phyloP scores from a whole-genome alignment of 2,888 invertebrate genomes.

The Chloroclystis v-ata region DNA sequence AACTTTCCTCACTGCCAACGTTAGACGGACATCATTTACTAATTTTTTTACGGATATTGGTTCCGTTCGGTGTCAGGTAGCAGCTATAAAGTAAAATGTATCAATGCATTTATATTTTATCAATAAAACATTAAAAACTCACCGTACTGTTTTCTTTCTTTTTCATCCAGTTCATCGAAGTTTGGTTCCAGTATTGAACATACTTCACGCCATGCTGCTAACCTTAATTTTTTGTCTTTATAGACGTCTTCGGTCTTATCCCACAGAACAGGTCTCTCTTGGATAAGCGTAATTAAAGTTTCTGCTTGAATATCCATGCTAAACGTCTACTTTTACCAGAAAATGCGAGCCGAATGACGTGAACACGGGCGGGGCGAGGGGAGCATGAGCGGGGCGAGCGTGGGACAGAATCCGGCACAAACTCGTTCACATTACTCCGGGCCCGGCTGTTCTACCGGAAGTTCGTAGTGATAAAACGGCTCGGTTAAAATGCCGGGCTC shows the following conservation, averaged over 20 bases:
- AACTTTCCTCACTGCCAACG: constrained; percentile 3
- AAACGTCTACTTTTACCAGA: constrained; percentile 10
- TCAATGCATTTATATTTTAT: constrained; percentile 29
- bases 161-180: constrained; percentile 34
- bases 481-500: too few species aligned
- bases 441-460: too few species aligned
- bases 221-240: constrained; percentile 31
- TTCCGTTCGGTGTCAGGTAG: too few species aligned
- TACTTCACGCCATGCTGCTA: constrained; percentile 34
- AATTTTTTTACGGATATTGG: too few species aligned
- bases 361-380: constrained; percentile 21
- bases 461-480: too few species aligned
- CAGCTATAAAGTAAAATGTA: constrained; percentile 30
- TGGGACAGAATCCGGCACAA: too few species aligned
- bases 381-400: constrained; percentile 5
- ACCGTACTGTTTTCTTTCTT: constrained; percentile 34
- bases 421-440: too few species aligned
- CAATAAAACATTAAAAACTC: constrained; percentile 32
- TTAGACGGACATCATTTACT: constrained; percentile 20
- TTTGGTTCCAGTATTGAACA: constrained; percentile 34
- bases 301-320: too few species aligned
- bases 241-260: constrained; percentile 31
- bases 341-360: constrained; percentile 9
- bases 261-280: constrained; percentile 33
- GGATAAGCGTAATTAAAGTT: constrained; percentile 33